A percentile compares a stretch with the other conserved stretches of the same genome.
These are phyloP conservation scores for Oncorhynchus clarkii DNA, from an alignment of 2,113 vertebrate genomes.

Conservation along the genomic window DNA sequence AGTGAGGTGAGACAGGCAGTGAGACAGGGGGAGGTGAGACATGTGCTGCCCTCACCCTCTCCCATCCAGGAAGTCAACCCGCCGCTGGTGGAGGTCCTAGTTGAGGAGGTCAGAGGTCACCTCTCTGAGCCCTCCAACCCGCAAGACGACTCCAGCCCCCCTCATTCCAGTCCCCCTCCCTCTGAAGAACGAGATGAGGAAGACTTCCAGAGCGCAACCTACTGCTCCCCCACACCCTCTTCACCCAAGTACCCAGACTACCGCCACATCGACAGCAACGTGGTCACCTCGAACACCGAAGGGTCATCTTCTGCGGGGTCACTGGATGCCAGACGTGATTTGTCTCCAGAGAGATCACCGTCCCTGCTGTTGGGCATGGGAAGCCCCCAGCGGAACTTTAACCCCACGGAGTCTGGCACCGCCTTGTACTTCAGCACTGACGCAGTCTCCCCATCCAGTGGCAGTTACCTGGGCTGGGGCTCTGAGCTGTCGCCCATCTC, in stretches of 20 bases:
- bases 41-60: neutral
- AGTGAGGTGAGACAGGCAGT: slow-evolving; percentile 63
- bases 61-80: neutral
- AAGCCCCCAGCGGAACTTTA: slow-evolving; percentile 54
- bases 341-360: slow-evolving; percentile 65
- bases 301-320: slow-evolving; percentile 59
- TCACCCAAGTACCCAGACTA: slow-evolving; percentile 52
- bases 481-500: slow-evolving; percentile 71
- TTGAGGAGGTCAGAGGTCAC: slow-evolving; percentile 47
- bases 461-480: slow-evolving; percentile 71
- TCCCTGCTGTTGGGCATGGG: slow-evolving; percentile 52
- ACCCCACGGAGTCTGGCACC: slow-evolving; percentile 55
- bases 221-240: slow-evolving; percentile 60
- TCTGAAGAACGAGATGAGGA: slow-evolving; percentile 68
- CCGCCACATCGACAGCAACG: slow-evolving; percentile 61
- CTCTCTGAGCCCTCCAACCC: slow-evolving; percentile 36
- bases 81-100: neutral
- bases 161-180: slow-evolving; percentile 40
- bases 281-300: slow-evolving; percentile 30
- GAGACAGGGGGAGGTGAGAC: slow-evolving; percentile 53
- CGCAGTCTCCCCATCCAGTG: slow-evolving; percentile 64
- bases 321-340: slow-evolving; percentile 66
- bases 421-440: slow-evolving; percentile 67
- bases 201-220: slow-evolving; percentile 67
- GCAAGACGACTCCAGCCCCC: slow-evolving; percentile 52